phyloP scores from a whole-genome alignment of 2,888 invertebrate genomes.

The Platycheirus rosarum region DNA sequence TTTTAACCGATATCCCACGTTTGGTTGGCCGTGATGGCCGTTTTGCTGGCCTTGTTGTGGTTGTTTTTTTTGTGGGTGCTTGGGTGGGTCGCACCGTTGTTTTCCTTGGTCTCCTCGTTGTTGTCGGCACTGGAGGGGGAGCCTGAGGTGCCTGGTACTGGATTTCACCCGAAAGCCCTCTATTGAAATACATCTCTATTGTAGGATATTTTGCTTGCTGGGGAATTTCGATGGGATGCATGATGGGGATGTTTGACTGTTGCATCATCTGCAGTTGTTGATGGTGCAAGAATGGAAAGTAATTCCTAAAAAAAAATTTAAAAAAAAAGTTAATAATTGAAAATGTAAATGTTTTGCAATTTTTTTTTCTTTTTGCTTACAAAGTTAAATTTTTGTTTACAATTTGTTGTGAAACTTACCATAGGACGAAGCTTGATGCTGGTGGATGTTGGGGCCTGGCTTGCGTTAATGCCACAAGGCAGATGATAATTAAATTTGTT shows the following conservation, averaged over 20 bases:
- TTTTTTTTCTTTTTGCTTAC: neutral
- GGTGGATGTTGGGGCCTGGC: slow-evolving; percentile 38
- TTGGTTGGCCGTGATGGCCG: slow-evolving; percentile 10
- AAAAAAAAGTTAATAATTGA: neutral
- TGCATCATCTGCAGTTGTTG: slow-evolving; percentile 58
- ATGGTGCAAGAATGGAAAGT: slow-evolving; percentile 57
- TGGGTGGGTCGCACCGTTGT: slow-evolving; percentile 13
- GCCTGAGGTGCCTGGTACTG: slow-evolving; percentile 35
- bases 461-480: slow-evolving; percentile 11
- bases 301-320: slow-evolving; percentile 46
- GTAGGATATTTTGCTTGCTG: slow-evolving; percentile 35
- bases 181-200: slow-evolving; percentile 44
- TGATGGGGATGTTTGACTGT: slow-evolving; percentile 28
- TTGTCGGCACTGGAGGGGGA: neutral
- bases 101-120: slow-evolving; percentile 7
- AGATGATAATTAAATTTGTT: neutral
- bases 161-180: slow-evolving; percentile 35
- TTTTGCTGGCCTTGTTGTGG: neutral
- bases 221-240: slow-evolving; percentile 13
- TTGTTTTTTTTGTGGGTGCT: slow-evolving; percentile 6
- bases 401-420: slow-evolving; percentile 45
- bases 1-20: slow-evolving; percentile 39
- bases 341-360: neutral
- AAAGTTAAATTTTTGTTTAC: neutral
- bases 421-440: slow-evolving; percentile 40